phyloP scores from a whole-genome alignment of 2,888 invertebrate species.

The Pinctada fucata region DNA sequence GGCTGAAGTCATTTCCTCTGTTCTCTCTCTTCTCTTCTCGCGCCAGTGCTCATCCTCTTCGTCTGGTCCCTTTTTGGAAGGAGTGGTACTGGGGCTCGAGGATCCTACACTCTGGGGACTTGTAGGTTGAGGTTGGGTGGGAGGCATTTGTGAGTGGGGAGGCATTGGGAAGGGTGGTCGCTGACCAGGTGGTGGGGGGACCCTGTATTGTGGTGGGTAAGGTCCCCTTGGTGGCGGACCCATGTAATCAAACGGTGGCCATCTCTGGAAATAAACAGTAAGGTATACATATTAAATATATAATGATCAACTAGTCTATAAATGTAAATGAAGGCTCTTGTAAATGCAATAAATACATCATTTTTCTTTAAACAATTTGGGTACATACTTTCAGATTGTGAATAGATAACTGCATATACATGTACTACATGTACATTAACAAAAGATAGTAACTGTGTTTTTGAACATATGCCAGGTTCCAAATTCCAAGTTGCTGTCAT shows the following conservation, averaged over 20 bases:
- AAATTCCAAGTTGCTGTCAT: too few relatives aligned
- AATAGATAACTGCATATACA: too few relatives aligned
- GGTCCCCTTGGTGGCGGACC: slow-evolving; percentile 61
- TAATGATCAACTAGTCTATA: neutral
- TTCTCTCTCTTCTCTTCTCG: slow-evolving; percentile 83
- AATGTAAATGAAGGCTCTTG: too few relatives aligned
- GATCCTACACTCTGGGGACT: slow-evolving; percentile 30
- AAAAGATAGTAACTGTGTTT: too few relatives aligned
- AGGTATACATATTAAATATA: neutral
- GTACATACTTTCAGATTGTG: too few relatives aligned
- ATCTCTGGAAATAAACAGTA: slow-evolving; percentile 54
- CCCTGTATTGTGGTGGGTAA: slow-evolving; percentile 68
- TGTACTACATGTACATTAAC: too few relatives aligned
- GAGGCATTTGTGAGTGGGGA: slow-evolving; percentile 34
- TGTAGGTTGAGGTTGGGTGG: slow-evolving; percentile 27
- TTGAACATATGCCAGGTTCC: too few relatives aligned
- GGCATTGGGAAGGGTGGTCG: slow-evolving; percentile 36
- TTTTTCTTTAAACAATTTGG: too few relatives aligned
- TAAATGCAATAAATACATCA: too few relatives aligned
- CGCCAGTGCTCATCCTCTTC: slow-evolving; percentile 84
- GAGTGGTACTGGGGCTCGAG: slow-evolving; percentile 44
- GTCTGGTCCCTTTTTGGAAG: slow-evolving; percentile 48
- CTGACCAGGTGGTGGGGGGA: slow-evolving; percentile 63
- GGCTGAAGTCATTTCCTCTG: slow-evolving; percentile 79
- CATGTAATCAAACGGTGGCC: slow-evolving; percentile 71